Evolutionary conservation across 1,140 invertebrate species (phyloP).

Genomic region (Euwallacea similis): DNA sequence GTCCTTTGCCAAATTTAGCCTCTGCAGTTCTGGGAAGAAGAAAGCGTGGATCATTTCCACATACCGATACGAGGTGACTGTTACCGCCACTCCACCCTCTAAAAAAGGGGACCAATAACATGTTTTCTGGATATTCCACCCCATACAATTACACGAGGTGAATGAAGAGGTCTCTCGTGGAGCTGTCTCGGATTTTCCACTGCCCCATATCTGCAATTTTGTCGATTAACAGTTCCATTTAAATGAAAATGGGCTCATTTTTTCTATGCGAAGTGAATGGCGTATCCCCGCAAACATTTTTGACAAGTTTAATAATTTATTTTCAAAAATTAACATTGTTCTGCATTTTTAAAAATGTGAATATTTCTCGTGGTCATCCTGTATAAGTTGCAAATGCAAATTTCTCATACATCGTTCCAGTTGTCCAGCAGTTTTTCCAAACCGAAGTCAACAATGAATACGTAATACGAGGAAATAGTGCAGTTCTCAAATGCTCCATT

Average conservation of each 20-base stretch:
- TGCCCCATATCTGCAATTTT: background rate
- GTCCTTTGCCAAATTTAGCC: too few species aligned
- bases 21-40: too few species aligned
- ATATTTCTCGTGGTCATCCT: constrained; percentile 2
- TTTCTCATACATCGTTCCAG: constrained; percentile 13
- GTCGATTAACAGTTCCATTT: background rate
- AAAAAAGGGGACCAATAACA: too few species aligned
- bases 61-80: too few species aligned
- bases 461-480: constrained; percentile 89
- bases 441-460: constrained; percentile 86
- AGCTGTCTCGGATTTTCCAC: background rate
- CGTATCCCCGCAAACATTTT: background rate
- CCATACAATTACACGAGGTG: too few species aligned
- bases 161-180: background rate
- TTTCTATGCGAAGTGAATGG: background rate
- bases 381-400: background rate
- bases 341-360: background rate
- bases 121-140: too few species aligned
- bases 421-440: constrained; percentile 36
- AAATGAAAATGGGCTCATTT: background rate
- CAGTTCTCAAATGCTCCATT: constrained; percentile 91
- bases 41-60: too few species aligned
- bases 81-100: too few species aligned
- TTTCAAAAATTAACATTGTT: background rate
- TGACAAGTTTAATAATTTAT: background rate